Evolutionary conservation across 1,140 invertebrate species (phyloP), one percentile per base, ranked within the genome.

Genomic region (Brachystomella parvula): DNA sequence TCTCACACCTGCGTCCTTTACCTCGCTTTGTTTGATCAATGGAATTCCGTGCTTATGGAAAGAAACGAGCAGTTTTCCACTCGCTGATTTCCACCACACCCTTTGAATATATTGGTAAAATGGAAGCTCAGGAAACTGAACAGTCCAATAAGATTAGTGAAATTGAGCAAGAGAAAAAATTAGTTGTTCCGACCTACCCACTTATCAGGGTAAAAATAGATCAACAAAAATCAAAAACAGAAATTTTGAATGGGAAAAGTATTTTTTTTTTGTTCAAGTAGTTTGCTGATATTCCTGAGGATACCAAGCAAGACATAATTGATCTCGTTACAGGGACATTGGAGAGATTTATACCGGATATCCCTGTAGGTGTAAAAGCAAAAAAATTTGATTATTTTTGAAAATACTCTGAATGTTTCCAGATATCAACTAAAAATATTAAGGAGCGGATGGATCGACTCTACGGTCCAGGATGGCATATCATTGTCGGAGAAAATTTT

Each of bases 401-500:
- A 62, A 71, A 47, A 29, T 33, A 31, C 58, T 65, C 30, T 31
- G 3, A n/a, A 29, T n/a, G 56, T 17, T 56, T 29, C 33, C 74
- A 88, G 87, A 80, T 79, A 73, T 87, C 88, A 9, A 90, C 93
- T n/a, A 86, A 84, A 73, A 87, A 89, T 82, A 92, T 96, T 30
- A 96, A 96, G 79, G 90, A 96, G 72, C 86, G 83, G 62, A 86
- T 97, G 84, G 94, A 97, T 77, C 93, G 94, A 78, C 94, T 94
- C 75, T 95, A 91, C 78, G 92, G 93, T 21, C 85, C 3, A 6
- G 21, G 35, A 19, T 84, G 82, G 82, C 82, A 83, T 74, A 81
- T 78, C 28, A 79, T 83, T n/a, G 80, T 84, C 32, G 82, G 82
- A 26, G 82, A 84, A 77, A 79, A 80, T 9, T 83, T 78, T 76